Evolutionary conservation across 2,888 invertebrate species (phyloP), one percentile per base, ranked within the genome.

Genomic region (Thelaira solivaga): DNA sequence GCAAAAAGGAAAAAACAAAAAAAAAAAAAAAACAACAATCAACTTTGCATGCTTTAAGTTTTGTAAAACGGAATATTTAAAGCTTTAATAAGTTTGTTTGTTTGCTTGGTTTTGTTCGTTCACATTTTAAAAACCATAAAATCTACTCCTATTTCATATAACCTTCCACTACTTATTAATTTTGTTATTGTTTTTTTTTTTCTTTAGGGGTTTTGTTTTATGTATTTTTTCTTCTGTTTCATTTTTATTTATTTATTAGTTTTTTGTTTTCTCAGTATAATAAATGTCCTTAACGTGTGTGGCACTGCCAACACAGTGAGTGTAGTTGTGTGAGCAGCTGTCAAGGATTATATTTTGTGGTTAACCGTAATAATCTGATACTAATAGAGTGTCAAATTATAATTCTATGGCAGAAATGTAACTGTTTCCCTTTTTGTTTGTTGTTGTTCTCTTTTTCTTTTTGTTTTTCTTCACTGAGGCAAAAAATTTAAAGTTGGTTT

Each of bases 301-400:
- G 22, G 6, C 2, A 10, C 16, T 11, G 39, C 3, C 24, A 29
- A 57, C 2, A 31, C 10, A 22, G 13, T 29, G 39, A 55, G 10
- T 31, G 11, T 39, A 10, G 41, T 39, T n/a, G 26, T n/a, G 11
- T 41, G 16, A n/a, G 57, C 31, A 55, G 57, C 39, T 57, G 26
- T 57, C 49, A 26, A 2, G 55, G 41, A 72, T 78, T 78, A 69
- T 65, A 65, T 74, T 29, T 67, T 74, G 78, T 31, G 78, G 78
- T 78, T 78, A 78, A 71, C 78, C 78, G 71, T 61, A 49, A 74
- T 69, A 78, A 78, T 74, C 74, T 41, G 69, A 78, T 78, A 78
- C 74, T 71, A 78, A 74, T 78, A 69, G 69, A 41, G 74, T 78
- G 74, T 69, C 64, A 78, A 74, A 74, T 75, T 61, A 68, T 68